Percentiles rank a stretch among this genome's conserved stretches.
Conservation (phyloP, 2,888 invertebrate species). For the Phania funesta region DNA sequence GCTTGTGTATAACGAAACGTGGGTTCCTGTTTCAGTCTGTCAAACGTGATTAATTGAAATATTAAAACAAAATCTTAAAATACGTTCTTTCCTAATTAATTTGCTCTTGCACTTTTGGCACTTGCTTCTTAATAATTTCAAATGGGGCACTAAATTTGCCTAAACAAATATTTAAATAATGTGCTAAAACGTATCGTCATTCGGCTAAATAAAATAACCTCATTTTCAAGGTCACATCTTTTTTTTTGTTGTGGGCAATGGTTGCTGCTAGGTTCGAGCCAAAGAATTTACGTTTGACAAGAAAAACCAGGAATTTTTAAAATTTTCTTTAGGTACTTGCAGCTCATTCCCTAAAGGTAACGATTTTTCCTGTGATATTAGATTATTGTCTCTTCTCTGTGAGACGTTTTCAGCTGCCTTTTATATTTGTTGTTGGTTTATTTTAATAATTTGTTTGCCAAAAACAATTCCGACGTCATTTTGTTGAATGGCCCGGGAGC, state of each 20-base stretch:
- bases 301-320: background rate
- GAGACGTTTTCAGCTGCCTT: background rate
- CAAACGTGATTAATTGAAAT: too few species aligned
- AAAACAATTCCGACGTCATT: constrained; percentile 36
- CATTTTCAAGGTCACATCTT: constrained; percentile 51
- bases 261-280: constrained; percentile 17
- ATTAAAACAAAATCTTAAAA: too few species aligned
- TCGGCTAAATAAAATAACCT: constrained; percentile 1
- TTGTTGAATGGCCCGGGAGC: background rate
- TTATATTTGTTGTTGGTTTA: background rate
- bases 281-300: background rate
- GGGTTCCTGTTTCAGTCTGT: too few species aligned
- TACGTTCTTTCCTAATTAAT: too few species aligned
- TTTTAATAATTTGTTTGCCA: constrained; percentile 20
- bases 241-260: constrained; percentile 34
- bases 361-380: constrained; percentile 34
- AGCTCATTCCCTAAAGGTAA: constrained; percentile 53
- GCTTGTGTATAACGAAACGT: too few species aligned
- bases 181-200: background rate
- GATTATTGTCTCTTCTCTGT: constrained; percentile 4
- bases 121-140: too few species aligned
- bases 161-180: too few species aligned
- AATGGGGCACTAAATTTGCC: too few species aligned
- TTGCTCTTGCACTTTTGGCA: too few species aligned
- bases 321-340: background rate